Percentiles rank a stretch among this genome's conserved stretches.
Evolutionary conservation across 2,888 invertebrate genomes (phyloP).

Genomic region (Drosophila aldrichi): DNA sequence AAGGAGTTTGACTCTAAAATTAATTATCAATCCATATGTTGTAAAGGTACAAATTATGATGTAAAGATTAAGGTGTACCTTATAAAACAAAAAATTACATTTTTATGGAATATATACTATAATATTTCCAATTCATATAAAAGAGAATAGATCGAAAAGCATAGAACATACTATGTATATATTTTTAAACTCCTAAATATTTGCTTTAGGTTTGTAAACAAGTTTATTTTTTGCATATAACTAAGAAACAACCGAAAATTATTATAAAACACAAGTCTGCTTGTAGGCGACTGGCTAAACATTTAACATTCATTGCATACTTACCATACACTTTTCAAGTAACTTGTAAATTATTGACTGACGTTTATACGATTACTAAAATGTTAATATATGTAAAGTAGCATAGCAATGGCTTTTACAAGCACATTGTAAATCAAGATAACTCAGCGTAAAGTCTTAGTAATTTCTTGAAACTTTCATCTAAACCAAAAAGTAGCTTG

Average conservation of each 20-base stretch:
- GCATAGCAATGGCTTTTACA: not conserved
- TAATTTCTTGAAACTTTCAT: not conserved
- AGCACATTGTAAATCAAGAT: not conserved
- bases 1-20: too few species aligned
- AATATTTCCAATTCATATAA: too few species aligned
- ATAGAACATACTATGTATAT: too few species aligned
- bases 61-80: too few species aligned
- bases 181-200: too few species aligned
- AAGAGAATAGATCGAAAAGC: too few species aligned
- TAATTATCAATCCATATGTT: too few species aligned
- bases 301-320: not conserved
- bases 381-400: too few species aligned
- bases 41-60: too few species aligned
- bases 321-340: slow-evolving; percentile 2
- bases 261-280: not conserved
- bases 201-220: too few species aligned
- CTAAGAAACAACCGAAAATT: not conserved
- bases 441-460: not conserved
- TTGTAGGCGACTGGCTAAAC: not conserved
- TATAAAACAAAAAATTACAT: too few species aligned
- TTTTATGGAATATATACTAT: too few species aligned
- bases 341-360: not conserved
- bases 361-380: not conserved
- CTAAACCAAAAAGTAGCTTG: not conserved
- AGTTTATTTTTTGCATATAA: not conserved